Conservation (phyloP, 2,797 vertebrate species). For the Euphonia xanthogaster region DNA sequence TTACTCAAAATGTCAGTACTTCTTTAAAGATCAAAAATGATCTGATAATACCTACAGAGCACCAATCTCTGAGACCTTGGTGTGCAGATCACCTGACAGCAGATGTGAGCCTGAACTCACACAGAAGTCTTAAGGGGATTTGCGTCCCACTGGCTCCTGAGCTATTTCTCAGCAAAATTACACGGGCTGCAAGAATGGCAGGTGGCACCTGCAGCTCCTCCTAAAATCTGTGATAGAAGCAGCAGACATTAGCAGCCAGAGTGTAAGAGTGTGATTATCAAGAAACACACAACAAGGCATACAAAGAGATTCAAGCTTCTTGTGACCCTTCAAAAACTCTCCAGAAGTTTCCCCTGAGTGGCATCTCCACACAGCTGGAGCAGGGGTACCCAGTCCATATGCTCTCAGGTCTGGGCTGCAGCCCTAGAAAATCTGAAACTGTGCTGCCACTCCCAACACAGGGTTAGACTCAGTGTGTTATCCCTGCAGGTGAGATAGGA, state of each 20-base stretch:
- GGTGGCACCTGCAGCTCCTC: background rate
- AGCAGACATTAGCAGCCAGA: background rate
- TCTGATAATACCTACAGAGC: background rate
- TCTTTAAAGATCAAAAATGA: background rate
- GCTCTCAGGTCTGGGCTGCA: background rate
- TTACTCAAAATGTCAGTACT: background rate
- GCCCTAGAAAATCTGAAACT: background rate
- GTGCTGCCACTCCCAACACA: background rate
- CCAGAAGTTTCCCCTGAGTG: background rate
- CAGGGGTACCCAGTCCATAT: rapidly evolving
- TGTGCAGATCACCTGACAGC: background rate
- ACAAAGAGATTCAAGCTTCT: background rate
- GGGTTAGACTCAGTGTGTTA: background rate
- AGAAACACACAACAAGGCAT: too few relatives aligned
- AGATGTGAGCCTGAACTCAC: background rate
- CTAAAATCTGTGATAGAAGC: background rate
- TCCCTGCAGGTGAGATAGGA: background rate
- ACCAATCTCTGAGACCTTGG: background rate
- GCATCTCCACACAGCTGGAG: background rate
- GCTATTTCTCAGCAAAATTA: background rate
- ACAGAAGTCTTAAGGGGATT: background rate
- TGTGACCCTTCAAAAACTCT: background rate
- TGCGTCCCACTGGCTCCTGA: background rate
- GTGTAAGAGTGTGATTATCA: rapidly evolving
- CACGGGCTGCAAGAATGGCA: background rate